Percentiles rank a stretch among this genome's conserved stretches.
Evolutionary conservation across 2,113 vertebrate genomes (phyloP).

Genomic region (Marcusenius ussheri): DNA sequence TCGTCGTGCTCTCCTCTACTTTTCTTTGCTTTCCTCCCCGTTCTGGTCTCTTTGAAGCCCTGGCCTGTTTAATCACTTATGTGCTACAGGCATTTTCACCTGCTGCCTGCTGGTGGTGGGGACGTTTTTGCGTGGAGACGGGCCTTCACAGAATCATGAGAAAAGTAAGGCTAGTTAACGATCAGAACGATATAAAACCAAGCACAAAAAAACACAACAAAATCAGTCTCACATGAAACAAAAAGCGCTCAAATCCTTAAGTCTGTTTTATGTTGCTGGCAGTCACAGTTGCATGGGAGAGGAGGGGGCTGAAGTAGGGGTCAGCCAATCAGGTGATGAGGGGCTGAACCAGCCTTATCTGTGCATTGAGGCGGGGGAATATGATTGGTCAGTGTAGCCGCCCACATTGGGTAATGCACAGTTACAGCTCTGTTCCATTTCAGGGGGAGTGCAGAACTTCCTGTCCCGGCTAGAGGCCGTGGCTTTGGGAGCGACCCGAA

Average conservation of each 20-base stretch:
- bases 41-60: background rate
- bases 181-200: background rate
- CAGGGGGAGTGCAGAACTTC: background rate
- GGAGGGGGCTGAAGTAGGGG: slow-evolving; percentile 18
- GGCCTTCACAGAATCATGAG: background rate
- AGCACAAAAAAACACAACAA: background rate
- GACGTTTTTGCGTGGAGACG: background rate
- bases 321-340: background rate
- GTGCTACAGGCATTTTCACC: background rate
- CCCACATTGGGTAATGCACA: background rate
- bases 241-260: background rate
- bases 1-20: background rate
- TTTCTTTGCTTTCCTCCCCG: background rate
- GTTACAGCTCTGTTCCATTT: background rate
- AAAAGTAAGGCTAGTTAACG: background rate
- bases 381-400: background rate
- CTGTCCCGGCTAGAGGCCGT: background rate
- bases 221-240: background rate
- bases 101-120: background rate
- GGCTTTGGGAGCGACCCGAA: background rate
- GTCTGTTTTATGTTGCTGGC: background rate
- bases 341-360: background rate
- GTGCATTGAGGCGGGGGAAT: background rate
- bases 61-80: background rate
- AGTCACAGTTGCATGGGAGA: slow-evolving; percentile 34